Evolutionary conservation across 2,888 invertebrate genomes (phyloP), one percentile per base, ranked within the genome.

Genomic region (Plutella xylostella): DNA sequence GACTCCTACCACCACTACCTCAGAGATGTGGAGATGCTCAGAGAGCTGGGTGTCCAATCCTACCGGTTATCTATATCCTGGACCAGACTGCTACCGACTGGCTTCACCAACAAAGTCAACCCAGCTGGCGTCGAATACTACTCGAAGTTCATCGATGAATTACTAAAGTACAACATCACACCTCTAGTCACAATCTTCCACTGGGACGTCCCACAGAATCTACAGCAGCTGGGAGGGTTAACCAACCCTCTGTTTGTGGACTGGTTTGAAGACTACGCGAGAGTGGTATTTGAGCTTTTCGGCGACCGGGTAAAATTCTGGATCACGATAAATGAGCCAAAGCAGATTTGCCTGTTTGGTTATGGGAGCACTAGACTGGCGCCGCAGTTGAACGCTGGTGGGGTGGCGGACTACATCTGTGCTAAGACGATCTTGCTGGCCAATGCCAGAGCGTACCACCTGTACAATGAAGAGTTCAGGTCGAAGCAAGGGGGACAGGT

Each of bases 51-150:
- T 1, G 60, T 78, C 0, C 64, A 85, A 41, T 73, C 72, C 35
- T 86, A 86, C 57, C 65, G 87, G 6, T 86, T 87, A 59, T 87
- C 87, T 1, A 56, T 87, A 14, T 82, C 88, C 12, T 90, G 90
- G 90, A 51, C 87, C 1, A 69, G 91, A 19, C 72, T 91, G 18
- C 60, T 90, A 41, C 88, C 89, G 0, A 84, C 77, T 20, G 88
- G 87, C 33, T 80, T 76, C 18, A 47, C 73, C 1, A 72, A 84
- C 45, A 55, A 71, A 14, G 64, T 88, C 11, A 92, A 89, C 57
- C 62, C 80, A 55, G 77, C 77, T 1, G 91, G 89, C 4, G 69
- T 91, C 12, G 68, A 80, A 20, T 90, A 89, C 63, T 92, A 92
- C 65, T 87, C 88, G 51, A 75, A 85, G 49, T 67, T 90, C 5